phyloP scores from a whole-genome alignment of 2,888 invertebrate genomes.

The Thyatira batis region DNA sequence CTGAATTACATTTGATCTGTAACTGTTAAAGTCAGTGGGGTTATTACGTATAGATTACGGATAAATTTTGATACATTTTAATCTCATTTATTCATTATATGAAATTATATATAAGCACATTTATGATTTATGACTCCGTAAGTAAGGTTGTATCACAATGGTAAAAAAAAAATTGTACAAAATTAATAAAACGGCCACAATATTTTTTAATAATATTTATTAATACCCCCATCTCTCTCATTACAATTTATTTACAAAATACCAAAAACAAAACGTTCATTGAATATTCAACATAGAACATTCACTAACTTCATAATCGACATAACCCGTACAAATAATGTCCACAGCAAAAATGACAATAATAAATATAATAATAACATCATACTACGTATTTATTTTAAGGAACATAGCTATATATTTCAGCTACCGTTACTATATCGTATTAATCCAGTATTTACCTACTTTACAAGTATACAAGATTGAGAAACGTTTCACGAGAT shows the following conservation, averaged over 20 bases:
- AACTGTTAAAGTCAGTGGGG: too few species aligned
- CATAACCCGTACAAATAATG: background rate
- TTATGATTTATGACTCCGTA: too few species aligned
- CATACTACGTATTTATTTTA: slow-evolving; percentile 24
- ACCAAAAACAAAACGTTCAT: slow-evolving; percentile 47
- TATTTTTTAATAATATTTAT: slow-evolving; percentile 71
- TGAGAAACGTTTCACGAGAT: slow-evolving; percentile 32
- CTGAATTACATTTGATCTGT: too few species aligned
- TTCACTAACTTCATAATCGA: background rate
- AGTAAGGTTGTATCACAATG: too few species aligned
- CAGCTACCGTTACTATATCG: slow-evolving; percentile 60
- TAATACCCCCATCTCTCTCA: slow-evolving; percentile 65
- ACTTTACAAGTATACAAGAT: slow-evolving; percentile 73
- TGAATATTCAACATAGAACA: slow-evolving; percentile 5
- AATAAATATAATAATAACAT: background rate
- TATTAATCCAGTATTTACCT: slow-evolving; percentile 52
- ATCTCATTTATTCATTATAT: too few species aligned
- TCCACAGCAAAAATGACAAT: background rate
- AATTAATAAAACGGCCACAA: slow-evolving; percentile 23
- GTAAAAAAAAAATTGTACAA: background rate
- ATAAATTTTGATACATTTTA: too few species aligned
- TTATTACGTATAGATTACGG: too few species aligned
- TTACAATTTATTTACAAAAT: slow-evolving; percentile 78
- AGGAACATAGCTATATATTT: slow-evolving; percentile 74
- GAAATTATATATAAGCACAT: too few species aligned